Evolutionary conservation across 2,888 invertebrate genomes (phyloP).

Genomic region (Tiliacea aurago): DNA sequence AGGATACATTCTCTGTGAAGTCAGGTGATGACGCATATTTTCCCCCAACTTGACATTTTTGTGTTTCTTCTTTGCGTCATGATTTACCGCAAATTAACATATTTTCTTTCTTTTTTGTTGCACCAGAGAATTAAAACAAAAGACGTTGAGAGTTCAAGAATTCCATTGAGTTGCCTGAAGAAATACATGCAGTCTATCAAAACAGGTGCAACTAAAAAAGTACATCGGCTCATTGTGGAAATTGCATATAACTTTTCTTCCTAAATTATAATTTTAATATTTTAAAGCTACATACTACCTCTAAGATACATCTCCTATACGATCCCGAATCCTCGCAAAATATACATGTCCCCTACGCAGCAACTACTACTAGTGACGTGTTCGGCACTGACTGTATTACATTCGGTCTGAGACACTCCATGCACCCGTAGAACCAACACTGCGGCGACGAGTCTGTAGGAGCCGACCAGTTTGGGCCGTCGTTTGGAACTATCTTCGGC

Average conservation of each 20-base stretch:
- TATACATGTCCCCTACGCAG: background rate
- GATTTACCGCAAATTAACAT: background rate
- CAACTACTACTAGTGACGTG: slow-evolving; percentile 43
- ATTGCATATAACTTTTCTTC: too few species aligned
- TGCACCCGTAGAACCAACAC: slow-evolving; percentile 68
- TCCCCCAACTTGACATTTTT: background rate
- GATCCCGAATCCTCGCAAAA: background rate
- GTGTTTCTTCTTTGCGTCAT: background rate
- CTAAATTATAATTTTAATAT: background rate
- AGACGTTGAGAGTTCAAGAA: background rate
- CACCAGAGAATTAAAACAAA: background rate
- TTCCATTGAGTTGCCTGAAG: background rate
- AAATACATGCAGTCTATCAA: background rate
- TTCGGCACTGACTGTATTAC: slow-evolving; percentile 79
- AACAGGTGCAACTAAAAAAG: background rate
- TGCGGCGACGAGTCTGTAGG: slow-evolving; percentile 35
- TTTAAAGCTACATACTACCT: background rate
- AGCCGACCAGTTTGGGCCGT: slow-evolving; percentile 2
- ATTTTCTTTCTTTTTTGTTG: background rate
- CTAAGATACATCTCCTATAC: background rate
- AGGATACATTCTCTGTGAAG: background rate
- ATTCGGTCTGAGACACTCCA: slow-evolving; percentile 71
- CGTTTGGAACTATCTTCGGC: background rate
- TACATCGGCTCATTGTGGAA: background rate
- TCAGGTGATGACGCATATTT: background rate